Evolutionary conservation across 2,797 vertebrate genomes (phyloP).

Genomic region (Diceros bicornis): DNA sequence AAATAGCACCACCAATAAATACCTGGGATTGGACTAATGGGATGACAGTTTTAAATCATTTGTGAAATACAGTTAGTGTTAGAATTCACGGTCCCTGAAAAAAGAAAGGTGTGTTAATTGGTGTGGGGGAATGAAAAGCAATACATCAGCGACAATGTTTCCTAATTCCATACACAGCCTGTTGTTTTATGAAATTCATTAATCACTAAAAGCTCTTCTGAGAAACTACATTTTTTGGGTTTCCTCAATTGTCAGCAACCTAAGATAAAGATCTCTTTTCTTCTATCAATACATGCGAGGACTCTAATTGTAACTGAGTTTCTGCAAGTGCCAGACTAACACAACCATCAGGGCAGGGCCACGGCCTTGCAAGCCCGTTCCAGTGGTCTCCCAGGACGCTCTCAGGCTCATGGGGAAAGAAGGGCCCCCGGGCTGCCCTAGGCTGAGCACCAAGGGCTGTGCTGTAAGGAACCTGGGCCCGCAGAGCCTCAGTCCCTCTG

Average conservation of each 20-base stretch:
- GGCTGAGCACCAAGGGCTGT: background rate
- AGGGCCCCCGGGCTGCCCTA: rapidly evolving
- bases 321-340: background rate
- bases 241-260: background rate
- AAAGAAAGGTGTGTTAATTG: background rate
- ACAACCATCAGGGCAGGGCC: background rate
- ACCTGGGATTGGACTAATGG: background rate
- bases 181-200: background rate
- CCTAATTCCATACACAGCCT: background rate
- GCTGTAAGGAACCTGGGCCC: background rate
- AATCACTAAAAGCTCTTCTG: background rate
- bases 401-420: background rate
- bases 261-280: constrained; percentile 5
- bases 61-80: background rate
- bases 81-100: background rate
- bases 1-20: background rate
- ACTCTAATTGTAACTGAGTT: background rate
- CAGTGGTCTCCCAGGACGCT: background rate
- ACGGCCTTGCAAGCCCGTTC: background rate
- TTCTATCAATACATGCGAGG: background rate
- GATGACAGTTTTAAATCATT: background rate
- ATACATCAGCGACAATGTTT: background rate
- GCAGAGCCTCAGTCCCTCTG: background rate
- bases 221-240: background rate
- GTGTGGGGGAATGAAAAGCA: background rate